Evolutionary conservation across 2,888 invertebrate species (phyloP), one percentile per base, ranked within the genome.

Genomic region (Scaptomyza cyrtandrae): DNA sequence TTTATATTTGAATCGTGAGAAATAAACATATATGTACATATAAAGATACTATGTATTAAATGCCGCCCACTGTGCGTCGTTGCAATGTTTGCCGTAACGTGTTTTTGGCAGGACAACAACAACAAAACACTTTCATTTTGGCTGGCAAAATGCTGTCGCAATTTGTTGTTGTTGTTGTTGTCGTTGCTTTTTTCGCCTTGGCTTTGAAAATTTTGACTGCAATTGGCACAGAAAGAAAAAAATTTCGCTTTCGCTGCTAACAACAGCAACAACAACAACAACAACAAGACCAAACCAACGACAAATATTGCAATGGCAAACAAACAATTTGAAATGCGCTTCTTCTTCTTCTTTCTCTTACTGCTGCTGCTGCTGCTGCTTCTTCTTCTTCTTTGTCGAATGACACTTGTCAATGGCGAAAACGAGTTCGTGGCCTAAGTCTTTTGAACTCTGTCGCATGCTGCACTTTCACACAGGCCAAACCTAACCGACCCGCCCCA

Each of bases 351-450:
- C 49, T 37, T 56, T 41, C 29, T 41, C 66, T 41, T 3, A 33
- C 39, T 33, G 11, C 27, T 24, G 6, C 44, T n/a, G n/a, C n/a
- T n/a, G n/a, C n/a, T n/a, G n/a, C 39, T 33, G 11, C 27, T 24
- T 2, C 44, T 16, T 11, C 16, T 16, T 16, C 41, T 41, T 16
- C 16, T 41, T 41, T 41, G 7, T 2, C 24, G 37, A 84, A 80
- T 78, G 83, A 71, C 86, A 83, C 81, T 81, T 82, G 87, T 73
- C 87, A 66, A 64, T 83, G 72, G 73, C 58, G n/a, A 71, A 83
- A 83, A 83, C 86, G 52, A 80, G 84, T 84, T 84, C 82, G 84
- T 84, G 85, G 78, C 78, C 74, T 65, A 68, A 85, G 85, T 88
- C 89, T 88, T 80, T 88, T 88, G 86, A 88, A 83, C 83, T 74